Evolutionary conservation across 2,888 invertebrate genomes (phyloP).

Genomic region (Syritta pipiens): DNA sequence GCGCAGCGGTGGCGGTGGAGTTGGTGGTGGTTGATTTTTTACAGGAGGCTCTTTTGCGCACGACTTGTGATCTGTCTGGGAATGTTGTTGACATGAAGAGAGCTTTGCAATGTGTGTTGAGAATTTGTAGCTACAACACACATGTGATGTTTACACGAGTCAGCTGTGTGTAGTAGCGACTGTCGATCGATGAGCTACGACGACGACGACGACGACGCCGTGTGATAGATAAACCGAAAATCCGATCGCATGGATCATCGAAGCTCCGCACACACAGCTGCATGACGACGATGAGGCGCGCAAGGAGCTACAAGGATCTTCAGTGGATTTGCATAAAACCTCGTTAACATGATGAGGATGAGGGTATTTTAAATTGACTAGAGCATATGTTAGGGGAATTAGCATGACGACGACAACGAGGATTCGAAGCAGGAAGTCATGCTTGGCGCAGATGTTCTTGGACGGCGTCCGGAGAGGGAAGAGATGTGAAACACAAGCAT

Average conservation of each 20-base stretch:
- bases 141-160: conserved; percentile 50
- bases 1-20: neutral
- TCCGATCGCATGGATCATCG: too few relatives aligned
- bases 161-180: conserved; percentile 4
- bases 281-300: too few relatives aligned
- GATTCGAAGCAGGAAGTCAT: conserved; percentile 42
- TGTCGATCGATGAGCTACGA: too few relatives aligned
- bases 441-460: conserved; percentile 34
- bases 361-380: conserved; percentile 37
- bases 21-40: conserved; percentile 55
- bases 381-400: conserved; percentile 27
- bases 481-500: too few relatives aligned
- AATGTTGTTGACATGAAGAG: conserved; percentile 55
- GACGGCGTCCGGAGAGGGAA: too few relatives aligned
- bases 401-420: conserved; percentile 24
- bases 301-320: conserved; percentile 48
- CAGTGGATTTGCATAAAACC: conserved; percentile 58
- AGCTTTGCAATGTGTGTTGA: conserved; percentile 27
- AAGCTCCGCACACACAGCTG: too few relatives aligned
- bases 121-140: conserved; percentile 52
- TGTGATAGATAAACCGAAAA: too few relatives aligned
- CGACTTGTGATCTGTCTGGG: conserved; percentile 55
- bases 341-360: conserved; percentile 45
- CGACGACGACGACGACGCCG: too few relatives aligned
- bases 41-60: conserved; percentile 32